These are phyloP conservation scores for Strigamia crassipes DNA, from an alignment of 2,888 invertebrate genomes.

Conservation along the genomic window DNA sequence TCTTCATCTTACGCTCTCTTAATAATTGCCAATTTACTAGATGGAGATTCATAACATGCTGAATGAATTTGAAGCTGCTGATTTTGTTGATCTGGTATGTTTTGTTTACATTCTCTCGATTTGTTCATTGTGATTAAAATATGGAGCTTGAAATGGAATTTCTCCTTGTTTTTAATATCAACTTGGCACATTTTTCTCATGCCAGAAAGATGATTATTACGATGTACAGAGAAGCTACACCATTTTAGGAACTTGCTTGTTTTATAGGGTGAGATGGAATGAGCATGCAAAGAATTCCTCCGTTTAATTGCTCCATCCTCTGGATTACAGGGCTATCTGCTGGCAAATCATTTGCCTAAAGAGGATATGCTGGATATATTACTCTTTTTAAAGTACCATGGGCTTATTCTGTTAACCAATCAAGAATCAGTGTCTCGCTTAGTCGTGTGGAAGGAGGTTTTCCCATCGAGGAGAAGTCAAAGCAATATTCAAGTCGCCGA, in stretches of 20 bases:
- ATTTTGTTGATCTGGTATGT: conserved; percentile 39
- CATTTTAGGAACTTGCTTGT: conserved; percentile 31
- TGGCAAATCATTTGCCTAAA: conserved; percentile 44
- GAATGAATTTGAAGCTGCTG: conserved; percentile 44
- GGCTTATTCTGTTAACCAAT: conserved; percentile 13
- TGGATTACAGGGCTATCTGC: conserved; percentile 1
- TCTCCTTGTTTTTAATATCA: not conserved
- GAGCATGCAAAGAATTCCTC: not conserved
- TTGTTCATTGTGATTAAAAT: not conserved
- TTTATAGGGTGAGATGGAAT: conserved; percentile 25
- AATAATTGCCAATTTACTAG: not conserved
- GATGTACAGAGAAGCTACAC: conserved; percentile 30
- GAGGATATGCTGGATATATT: conserved; percentile 42
- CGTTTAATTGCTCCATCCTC: not conserved
- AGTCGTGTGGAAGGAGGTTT: conserved; percentile 39
- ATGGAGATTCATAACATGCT: conserved; percentile 37
- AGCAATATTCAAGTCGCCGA: conserved; percentile 51
- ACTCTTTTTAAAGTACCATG: conserved; percentile 22
- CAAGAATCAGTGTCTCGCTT: conserved; percentile 13
- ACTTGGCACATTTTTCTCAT: conserved; percentile 4
- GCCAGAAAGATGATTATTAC: conserved; percentile 35
- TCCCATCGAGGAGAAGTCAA: not conserved
- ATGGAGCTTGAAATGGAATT: not conserved
- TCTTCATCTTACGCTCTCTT: too few relatives aligned
- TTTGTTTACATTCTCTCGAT: not conserved